These are phyloP conservation scores for Nycticorax nycticorax DNA, from an alignment of 2,113 vertebrate species.

Conservation along the genomic window DNA sequence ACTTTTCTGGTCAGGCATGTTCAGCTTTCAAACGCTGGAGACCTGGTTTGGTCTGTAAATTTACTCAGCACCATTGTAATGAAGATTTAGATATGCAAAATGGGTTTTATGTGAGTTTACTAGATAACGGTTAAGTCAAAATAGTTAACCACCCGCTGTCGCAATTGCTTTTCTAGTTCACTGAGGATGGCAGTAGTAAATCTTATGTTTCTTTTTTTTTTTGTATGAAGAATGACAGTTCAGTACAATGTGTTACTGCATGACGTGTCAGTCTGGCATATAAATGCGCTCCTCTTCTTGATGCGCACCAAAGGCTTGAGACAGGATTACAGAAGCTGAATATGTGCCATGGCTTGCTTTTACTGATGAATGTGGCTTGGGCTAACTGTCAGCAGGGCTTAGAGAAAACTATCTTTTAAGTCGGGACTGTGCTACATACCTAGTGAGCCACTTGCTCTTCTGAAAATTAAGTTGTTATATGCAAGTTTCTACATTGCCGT, in stretches of 20 bases:
- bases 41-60: background rate
- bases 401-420: background rate
- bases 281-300: background rate
- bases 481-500: background rate
- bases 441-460: background rate
- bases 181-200: background rate
- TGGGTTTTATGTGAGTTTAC: background rate
- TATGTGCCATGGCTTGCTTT: background rate
- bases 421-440: background rate
- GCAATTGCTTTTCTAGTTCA: background rate
- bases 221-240: background rate
- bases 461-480: background rate
- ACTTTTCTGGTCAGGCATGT: background rate
- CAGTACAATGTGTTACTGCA: background rate
- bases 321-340: conserved; percentile 38
- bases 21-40: background rate
- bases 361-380: background rate
- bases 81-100: background rate
- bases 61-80: background rate
- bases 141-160: background rate
- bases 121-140: background rate
- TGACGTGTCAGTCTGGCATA: background rate
- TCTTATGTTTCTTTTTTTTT: background rate
- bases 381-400: background rate
- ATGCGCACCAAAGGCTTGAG: background rate